Percentiles rank a stretch among this genome's conserved stretches.
phyloP scores from a whole-genome alignment of 1,140 invertebrate species.

The Eumeta japonica region DNA sequence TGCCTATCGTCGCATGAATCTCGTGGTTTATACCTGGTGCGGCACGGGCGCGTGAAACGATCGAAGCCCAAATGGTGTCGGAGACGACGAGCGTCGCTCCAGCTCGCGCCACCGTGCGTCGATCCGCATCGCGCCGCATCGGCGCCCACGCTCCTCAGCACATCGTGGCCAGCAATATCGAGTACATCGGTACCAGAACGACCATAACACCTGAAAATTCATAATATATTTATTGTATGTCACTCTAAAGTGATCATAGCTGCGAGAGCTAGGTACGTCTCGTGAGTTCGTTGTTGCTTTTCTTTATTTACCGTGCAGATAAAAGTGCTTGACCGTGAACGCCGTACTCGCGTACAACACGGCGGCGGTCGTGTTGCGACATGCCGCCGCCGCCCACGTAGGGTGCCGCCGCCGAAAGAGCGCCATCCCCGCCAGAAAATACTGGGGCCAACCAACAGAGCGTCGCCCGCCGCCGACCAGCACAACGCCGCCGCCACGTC shows the following conservation, averaged over 20 bases:
- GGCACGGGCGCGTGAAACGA: constrained; percentile 70
- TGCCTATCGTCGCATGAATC: neutral
- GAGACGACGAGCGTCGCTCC: constrained; percentile 57
- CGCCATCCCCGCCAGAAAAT: constrained; percentile 77
- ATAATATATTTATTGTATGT: too few relatives aligned
- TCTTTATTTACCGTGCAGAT: constrained; percentile 5
- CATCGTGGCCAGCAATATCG: constrained; percentile 77
- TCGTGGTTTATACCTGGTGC: constrained; percentile 69
- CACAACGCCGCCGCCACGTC: constrained; percentile 73
- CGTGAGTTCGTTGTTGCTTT: constrained; percentile 3
- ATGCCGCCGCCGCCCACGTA: constrained; percentile 73
- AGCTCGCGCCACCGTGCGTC: constrained; percentile 11
- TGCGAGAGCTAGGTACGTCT: neutral
- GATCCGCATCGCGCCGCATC: constrained; percentile 24
- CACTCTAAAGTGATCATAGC: neutral
- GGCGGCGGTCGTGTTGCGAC: constrained; percentile 54
- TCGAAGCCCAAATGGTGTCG: constrained; percentile 74
- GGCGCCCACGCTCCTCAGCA: constrained; percentile 77
- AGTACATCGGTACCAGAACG: constrained; percentile 67
- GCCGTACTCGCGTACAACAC: constrained; percentile 52
- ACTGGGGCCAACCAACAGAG: constrained; percentile 77
- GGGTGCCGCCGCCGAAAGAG: constrained; percentile 82
- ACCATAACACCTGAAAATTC: too few relatives aligned
- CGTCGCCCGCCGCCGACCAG: constrained; percentile 83
- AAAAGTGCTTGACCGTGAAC: too few relatives aligned